These are phyloP conservation scores for Darevskia nairensis DNA, from an alignment of 2,797 vertebrate species.

Conservation along the genomic window DNA sequence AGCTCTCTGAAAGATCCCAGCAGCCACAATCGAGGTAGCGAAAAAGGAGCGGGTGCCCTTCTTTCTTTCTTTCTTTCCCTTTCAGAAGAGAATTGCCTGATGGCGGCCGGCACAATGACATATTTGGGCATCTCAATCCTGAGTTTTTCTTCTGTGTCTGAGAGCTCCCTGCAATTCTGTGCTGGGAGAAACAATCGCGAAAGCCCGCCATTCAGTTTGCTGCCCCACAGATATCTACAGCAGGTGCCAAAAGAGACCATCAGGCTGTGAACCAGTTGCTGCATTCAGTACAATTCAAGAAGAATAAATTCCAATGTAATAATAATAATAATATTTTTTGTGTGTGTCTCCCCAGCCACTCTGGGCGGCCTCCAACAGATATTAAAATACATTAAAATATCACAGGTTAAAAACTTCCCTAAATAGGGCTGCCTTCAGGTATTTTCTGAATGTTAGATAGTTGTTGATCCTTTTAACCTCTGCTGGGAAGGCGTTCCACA, in stretches of 20 bases:
- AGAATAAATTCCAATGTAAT: neutral
- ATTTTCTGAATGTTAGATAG: too few species aligned
- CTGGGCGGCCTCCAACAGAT: too few species aligned
- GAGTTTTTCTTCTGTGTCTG: neutral
- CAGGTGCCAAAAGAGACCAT: constrained; percentile 31
- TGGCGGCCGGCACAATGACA: constrained; percentile 3
- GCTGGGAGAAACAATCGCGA: neutral
- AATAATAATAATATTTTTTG: too few species aligned
- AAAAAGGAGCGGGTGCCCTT: constrained; percentile 16
- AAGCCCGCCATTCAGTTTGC: constrained; percentile 48
- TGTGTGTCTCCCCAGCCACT: too few species aligned
- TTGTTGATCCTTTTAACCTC: too few species aligned
- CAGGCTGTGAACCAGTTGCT: constrained; percentile 58
- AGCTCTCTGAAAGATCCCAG: neutral
- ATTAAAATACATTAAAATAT: too few species aligned
- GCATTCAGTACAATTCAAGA: constrained; percentile 58
- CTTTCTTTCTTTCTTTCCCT: rapidly evolving
- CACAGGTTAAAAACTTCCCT: too few species aligned
- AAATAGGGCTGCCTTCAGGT: too few species aligned
- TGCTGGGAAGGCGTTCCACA: too few species aligned
- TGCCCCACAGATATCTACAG: constrained; percentile 53
- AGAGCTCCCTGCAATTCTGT: neutral
- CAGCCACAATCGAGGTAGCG: constrained; percentile 53
- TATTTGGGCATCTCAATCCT: neutral
- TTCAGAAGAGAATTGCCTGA: neutral